These are phyloP conservation scores for Macroteleia sp. DNA, from an alignment of 2,888 invertebrate genomes.

Conservation along the genomic window DNA sequence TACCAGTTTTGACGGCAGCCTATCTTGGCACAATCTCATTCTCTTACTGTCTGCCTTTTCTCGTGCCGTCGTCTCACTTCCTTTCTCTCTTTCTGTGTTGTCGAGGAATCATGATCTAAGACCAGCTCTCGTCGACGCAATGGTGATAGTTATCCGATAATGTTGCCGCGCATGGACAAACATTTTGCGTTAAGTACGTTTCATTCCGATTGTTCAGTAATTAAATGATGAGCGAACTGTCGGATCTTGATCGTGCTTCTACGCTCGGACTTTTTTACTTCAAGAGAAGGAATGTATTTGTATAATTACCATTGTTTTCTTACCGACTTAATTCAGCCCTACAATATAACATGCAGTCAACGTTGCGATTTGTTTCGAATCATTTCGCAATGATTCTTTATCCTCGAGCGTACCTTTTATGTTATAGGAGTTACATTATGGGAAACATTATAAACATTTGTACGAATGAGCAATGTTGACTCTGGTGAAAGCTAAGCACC, in stretches of 20 bases:
- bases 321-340: constrained; percentile 11
- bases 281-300: background rate
- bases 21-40: constrained; percentile 82
- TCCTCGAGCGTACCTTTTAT: constrained; percentile 28
- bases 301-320: constrained; percentile 28
- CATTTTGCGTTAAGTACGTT: constrained; percentile 7
- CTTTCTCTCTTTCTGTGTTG: constrained; percentile 49
- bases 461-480: constrained; percentile 25
- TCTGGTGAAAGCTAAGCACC: constrained; percentile 61
- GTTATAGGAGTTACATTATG: too few relatives aligned
- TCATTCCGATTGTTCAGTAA: constrained; percentile 23
- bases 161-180: constrained; percentile 29
- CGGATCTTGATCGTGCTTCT: constrained; percentile 19
- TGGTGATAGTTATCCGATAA: constrained; percentile 49
- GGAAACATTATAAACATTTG: constrained; percentile 44
- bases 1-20: constrained; percentile 82
- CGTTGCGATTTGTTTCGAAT: constrained; percentile 35
- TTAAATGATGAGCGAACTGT: constrained; percentile 27
- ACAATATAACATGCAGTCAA: too few relatives aligned
- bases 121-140: constrained; percentile 23
- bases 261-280: background rate
- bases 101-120: constrained; percentile 54
- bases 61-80: constrained; percentile 44
- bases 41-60: constrained; percentile 62
- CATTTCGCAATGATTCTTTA: constrained; percentile 45